Evolutionary conservation across 2,888 invertebrate species (phyloP).

Genomic region (Meteorus cinctellus): DNA sequence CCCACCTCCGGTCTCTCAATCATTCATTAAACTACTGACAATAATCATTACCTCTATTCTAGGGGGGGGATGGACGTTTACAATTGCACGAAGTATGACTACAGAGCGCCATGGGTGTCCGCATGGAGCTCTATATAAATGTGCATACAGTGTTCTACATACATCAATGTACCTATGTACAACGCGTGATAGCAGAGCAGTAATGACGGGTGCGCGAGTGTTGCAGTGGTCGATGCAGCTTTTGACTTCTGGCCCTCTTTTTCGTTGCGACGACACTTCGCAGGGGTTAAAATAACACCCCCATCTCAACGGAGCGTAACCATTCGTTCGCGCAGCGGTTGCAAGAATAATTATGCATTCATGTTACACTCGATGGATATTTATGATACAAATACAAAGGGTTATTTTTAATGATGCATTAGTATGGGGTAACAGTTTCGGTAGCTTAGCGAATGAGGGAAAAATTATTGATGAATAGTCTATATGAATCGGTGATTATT

Average conservation of each 20-base stretch:
- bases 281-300: conserved; percentile 55
- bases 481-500: too few species aligned
- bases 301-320: conserved; percentile 66
- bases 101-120: not conserved
- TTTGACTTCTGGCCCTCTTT: conserved; percentile 37
- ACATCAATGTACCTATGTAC: not conserved
- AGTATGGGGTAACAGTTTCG: too few species aligned
- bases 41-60: conserved; percentile 38
- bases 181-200: not conserved
- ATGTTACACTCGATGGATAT: conserved; percentile 54
- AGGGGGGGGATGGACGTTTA: conserved; percentile 34
- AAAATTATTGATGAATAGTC: too few species aligned
- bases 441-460: too few species aligned
- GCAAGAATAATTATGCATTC: conserved; percentile 67
- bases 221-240: conserved; percentile 14
- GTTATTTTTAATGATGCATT: too few species aligned
- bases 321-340: conserved; percentile 60
- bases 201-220: not conserved
- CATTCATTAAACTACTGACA: conserved; percentile 43
- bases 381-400: not conserved
- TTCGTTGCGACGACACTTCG: conserved; percentile 36
- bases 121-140: not conserved
- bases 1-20: conserved; percentile 45
- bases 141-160: not conserved
- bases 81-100: conserved; percentile 20